These are phyloP conservation scores for Tenualosa ilisha DNA, from an alignment of 2,797 vertebrate genomes.

Conservation along the genomic window DNA sequence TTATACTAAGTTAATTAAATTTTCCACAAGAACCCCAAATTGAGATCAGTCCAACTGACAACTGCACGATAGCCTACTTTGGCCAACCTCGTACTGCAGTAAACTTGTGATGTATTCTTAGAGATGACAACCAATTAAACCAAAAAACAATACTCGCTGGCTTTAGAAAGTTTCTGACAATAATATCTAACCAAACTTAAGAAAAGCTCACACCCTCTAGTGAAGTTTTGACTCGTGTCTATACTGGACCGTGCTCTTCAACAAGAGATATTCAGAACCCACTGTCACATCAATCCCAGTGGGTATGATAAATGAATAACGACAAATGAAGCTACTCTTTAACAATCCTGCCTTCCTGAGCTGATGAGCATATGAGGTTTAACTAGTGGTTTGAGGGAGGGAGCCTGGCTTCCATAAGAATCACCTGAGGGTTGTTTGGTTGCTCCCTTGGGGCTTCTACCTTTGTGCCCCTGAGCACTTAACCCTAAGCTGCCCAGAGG, in stretches of 20 bases:
- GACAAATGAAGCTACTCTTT: not conserved
- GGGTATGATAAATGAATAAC: not conserved
- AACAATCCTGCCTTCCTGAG: not conserved
- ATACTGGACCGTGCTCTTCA: not conserved
- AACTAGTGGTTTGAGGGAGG: no score
- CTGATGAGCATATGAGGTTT: not conserved
- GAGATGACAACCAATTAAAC: not conserved
- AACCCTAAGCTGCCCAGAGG: no score
- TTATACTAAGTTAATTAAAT: not conserved
- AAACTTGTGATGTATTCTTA: not conserved
- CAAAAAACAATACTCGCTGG: not conserved
- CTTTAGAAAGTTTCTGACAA: not conserved
- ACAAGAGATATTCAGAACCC: slow-evolving; percentile 27
- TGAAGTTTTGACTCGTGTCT: not conserved
- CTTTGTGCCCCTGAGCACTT: no score
- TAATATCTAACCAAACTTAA: not conserved
- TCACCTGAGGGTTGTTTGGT: no score
- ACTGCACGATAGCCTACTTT: not conserved
- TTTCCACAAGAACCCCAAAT: not conserved
- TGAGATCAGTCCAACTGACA: not conserved
- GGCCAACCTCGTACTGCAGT: not conserved
- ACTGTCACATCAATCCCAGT: no score
- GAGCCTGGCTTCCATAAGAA: no score
- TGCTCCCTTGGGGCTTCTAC: no score
- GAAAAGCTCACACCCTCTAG: not conserved